A percentile compares a stretch with the other conserved stretches of the same genome.
Conservation (phyloP, 2,113 vertebrate genomes). For the Danionella cerebrum region DNA sequence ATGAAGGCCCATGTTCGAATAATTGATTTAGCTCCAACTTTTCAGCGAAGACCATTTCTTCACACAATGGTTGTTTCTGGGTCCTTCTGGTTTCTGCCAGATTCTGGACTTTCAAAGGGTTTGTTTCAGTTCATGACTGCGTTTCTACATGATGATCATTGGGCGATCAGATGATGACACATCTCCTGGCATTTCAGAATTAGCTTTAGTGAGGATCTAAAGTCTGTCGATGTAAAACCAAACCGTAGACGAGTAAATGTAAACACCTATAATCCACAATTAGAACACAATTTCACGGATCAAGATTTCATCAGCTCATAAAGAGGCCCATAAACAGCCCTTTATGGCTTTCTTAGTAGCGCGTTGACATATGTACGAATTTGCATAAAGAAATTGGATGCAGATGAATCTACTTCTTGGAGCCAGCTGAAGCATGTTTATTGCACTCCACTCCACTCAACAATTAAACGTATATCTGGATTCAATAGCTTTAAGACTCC, state of each 20-base stretch:
- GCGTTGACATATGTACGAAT: neutral
- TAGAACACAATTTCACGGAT: neutral
- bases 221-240: neutral
- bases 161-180: too few species aligned
- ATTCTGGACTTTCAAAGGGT: too few species aligned
- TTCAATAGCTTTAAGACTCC: slow-evolving; percentile 18
- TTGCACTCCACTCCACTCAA: neutral
- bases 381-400: slow-evolving; percentile 7
- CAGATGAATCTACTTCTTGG: neutral
- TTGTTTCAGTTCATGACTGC: too few species aligned
- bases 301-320: neutral
- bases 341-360: neutral
- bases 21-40: too few species aligned
- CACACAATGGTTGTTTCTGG: too few species aligned
- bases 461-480: slow-evolving; percentile 17
- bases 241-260: neutral
- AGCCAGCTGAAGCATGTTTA: neutral
- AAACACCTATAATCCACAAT: neutral
- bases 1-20: too few species aligned
- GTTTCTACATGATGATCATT: too few species aligned
- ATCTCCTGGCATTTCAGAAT: too few species aligned
- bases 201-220: neutral
- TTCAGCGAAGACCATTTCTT: too few species aligned
- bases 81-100: too few species aligned
- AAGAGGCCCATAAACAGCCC: neutral